Evolutionary conservation across 2,888 invertebrate species (phyloP).

Genomic region (Deilephila porcellus): DNA sequence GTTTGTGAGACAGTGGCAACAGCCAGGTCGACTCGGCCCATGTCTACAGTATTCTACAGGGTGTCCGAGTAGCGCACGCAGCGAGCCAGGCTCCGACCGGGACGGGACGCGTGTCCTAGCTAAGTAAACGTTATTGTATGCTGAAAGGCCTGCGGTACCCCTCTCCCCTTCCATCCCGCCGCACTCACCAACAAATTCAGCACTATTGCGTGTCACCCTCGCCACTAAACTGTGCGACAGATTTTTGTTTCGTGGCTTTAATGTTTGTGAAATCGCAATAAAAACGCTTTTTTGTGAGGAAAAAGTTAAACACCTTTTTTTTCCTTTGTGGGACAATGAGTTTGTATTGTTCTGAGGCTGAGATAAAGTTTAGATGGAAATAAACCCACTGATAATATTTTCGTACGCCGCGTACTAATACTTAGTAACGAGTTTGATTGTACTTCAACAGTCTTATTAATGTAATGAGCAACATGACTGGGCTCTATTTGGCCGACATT

Average conservation of each 20-base stretch:
- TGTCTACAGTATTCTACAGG: no score
- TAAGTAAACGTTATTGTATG: neutral
- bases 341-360: neutral
- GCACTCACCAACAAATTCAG: neutral
- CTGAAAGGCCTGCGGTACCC: neutral
- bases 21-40: no score
- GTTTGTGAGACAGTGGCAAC: no score
- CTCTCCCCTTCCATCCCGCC: neutral
- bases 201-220: neutral
- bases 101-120: no score
- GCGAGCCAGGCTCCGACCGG: no score
- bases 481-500: no score
- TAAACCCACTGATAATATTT: neutral
- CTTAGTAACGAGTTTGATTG: no score
- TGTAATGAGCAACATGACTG: no score
- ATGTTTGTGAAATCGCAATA: constrained; percentile 6
- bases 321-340: neutral
- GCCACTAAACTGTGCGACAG: constrained; percentile 3
- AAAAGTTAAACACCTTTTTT: neutral
- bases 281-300: constrained; percentile 3
- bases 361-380: neutral
- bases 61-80: no score
- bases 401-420: no score
- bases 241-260: constrained; percentile 6
- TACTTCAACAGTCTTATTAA: no score